Percentiles rank a stretch among this genome's conserved stretches.
Evolutionary conservation across 2,888 invertebrate genomes (phyloP).

Genomic region (Aphodius sticticus): DNA sequence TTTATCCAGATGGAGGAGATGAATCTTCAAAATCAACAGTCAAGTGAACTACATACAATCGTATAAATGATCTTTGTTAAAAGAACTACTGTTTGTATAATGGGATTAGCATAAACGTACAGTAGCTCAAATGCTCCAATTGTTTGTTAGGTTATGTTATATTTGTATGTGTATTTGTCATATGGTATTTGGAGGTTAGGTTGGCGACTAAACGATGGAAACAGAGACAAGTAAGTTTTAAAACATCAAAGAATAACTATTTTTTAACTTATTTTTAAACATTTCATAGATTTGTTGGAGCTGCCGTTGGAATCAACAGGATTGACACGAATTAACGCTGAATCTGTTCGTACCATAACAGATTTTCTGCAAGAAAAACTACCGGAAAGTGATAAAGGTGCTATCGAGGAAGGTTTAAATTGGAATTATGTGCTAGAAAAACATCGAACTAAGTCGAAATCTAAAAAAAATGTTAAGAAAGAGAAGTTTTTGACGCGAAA

Average conservation of each 20-base stretch:
- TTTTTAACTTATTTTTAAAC: not conserved
- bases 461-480: constrained; percentile 55
- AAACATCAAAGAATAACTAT: not conserved
- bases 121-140: too few species aligned
- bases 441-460: constrained; percentile 56
- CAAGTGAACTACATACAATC: not conserved
- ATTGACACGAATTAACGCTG: not conserved
- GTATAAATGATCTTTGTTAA: not conserved
- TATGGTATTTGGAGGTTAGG: not conserved
- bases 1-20: not conserved
- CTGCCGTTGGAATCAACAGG: not conserved
- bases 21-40: not conserved
- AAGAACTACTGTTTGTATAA: too few species aligned
- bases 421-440: constrained; percentile 59
- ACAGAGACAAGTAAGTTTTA: not conserved
- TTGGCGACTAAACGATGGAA: not conserved
- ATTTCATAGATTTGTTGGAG: not conserved
- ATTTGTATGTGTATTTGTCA: not conserved
- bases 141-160: too few species aligned
- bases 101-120: too few species aligned
- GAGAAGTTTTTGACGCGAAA: constrained; percentile 65
- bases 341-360: not conserved
- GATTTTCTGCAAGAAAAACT: constrained; percentile 52
- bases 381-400: constrained; percentile 51
- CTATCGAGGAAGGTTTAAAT: constrained; percentile 53